Evolutionary conservation across 2,888 invertebrate species (phyloP).

Genomic region (Agrypnus murinus): DNA sequence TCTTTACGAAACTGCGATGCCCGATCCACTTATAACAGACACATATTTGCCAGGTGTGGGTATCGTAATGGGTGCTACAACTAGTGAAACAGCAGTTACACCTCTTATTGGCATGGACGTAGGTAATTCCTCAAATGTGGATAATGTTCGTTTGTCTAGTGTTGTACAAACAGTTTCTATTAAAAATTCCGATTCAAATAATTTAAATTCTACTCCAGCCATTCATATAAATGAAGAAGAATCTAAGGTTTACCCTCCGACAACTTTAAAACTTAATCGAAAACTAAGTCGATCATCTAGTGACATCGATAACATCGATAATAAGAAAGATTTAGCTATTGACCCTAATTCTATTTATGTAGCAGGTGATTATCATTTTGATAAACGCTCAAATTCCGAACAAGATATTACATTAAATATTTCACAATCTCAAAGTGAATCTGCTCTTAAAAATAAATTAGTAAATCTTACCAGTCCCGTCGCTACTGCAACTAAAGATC

Average conservation of each 20-base stretch:
- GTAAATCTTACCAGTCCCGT: slow-evolving; percentile 80
- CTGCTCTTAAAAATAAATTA: slow-evolving; percentile 77
- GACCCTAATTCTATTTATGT: slow-evolving; percentile 51
- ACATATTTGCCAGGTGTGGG: slow-evolving; percentile 79
- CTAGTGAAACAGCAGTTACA: slow-evolving; percentile 39
- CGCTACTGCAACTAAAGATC: slow-evolving; percentile 77
- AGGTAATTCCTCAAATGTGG: slow-evolving; percentile 64
- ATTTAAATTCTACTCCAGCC: slow-evolving; percentile 60
- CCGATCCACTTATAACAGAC: slow-evolving; percentile 60
- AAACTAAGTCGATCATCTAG: slow-evolving; percentile 83
- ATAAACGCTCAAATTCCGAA: slow-evolving; percentile 76
- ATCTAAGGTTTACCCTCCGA: slow-evolving; percentile 72
- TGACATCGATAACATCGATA: slow-evolving; percentile 74
- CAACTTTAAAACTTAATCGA: slow-evolving; percentile 74
- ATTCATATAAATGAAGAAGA: slow-evolving; percentile 67
- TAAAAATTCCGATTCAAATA: slow-evolving; percentile 56
- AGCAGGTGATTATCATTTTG: slow-evolving; percentile 55
- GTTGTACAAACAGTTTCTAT: slow-evolving; percentile 69
- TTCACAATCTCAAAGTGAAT: slow-evolving; percentile 86
- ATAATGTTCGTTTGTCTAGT: slow-evolving; percentile 68
- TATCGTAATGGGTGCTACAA: slow-evolving; percentile 75
- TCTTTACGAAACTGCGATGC: slow-evolving; percentile 41
- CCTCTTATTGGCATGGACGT: slow-evolving; percentile 63
- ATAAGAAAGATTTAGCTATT: slow-evolving; percentile 48
- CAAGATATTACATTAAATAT: slow-evolving; percentile 83